Base-by-base conservation (phyloP, 1,140 invertebrate genomes). In the Drosophila nigrodunni region DNA sequence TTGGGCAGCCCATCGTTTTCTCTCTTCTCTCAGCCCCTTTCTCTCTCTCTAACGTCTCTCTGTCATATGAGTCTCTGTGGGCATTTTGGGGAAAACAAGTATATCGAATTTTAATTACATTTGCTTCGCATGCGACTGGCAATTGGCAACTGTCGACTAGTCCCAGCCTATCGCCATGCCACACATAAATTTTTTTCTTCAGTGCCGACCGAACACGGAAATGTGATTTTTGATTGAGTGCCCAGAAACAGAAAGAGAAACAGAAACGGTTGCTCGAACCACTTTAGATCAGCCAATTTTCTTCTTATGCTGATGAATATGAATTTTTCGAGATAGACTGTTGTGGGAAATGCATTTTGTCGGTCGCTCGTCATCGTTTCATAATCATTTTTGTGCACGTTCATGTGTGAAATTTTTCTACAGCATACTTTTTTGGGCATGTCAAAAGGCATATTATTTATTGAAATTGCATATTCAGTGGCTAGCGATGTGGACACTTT, bases 101-200 rank as follows among this genome's bases (percentile, higher is more conserved):
- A 91, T 90, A 90, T 90, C 82, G 88, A 90, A 88, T 90, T 90
- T 90, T 90, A 90, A 90, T 90, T 90, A 91, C 88, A 90, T 91
- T 91, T 90, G 77, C 85, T 76, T 88, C 81, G 65, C 76, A 73
- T 64, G 72, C 65, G 59, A 64, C 74, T 77, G 67, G 78, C 65
- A 8, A 55, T 34, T 55, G 49, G 18, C 54, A 41, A 21, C 54
- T 43, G 54, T 21, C 57, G 21, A 37, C 21, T 46, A 18, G 6
- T 30, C 37, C 7, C 15, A 21, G 50, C 41, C 64, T 46, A 18
- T 59, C 34, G 9, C 21, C 50, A 34, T 37, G 43, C 18, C 39
- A 41, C 46, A 54, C 71, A 60, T 21, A 43, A 47, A 9, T 21
- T 46, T 13, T 13, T 15, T 74, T 79, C 87, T 88, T 77, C 79